phyloP scores from a whole-genome alignment of 37 sponge, comb jelly and placozoan genomes.

The Beroe ovata region DNA sequence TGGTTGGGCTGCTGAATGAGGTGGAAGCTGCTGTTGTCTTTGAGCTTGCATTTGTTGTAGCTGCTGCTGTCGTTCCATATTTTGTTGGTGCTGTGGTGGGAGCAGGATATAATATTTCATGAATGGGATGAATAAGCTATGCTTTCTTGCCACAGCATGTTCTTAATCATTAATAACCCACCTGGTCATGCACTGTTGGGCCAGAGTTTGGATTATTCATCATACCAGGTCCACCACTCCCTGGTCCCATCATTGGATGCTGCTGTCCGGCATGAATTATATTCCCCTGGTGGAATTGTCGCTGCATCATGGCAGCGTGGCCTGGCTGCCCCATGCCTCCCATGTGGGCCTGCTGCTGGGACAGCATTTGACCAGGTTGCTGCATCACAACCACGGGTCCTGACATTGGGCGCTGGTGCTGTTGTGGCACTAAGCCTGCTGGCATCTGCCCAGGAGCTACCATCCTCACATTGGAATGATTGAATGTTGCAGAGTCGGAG shows the following conservation, averaged over 20 bases:
- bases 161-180: no score
- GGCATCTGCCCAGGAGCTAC: not conserved
- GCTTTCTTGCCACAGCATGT: no score
- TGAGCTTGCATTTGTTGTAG: not conserved
- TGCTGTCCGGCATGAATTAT: conserved; percentile 10
- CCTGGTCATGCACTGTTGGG: not conserved
- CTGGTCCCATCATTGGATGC: conserved; percentile 17
- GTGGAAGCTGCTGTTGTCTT: not conserved
- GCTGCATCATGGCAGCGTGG: conserved; percentile 28
- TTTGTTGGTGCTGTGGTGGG: conserved; percentile 1
- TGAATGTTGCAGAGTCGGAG: not conserved
- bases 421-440: not conserved
- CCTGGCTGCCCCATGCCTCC: not conserved
- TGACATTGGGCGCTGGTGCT: not conserved
- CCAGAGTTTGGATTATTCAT: not conserved
- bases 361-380: conserved; percentile 36
- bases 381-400: conserved; percentile 44
- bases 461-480: not conserved
- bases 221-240: conserved; percentile 28
- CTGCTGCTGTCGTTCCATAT: not conserved
- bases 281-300: not conserved
- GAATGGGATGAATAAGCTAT: no score
- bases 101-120: no score
- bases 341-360: not conserved
- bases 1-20: not conserved